Evolutionary conservation across 2,113 vertebrate genomes (phyloP), one percentile per base, ranked within the genome.

Genomic region (Colaptes auratus): DNA sequence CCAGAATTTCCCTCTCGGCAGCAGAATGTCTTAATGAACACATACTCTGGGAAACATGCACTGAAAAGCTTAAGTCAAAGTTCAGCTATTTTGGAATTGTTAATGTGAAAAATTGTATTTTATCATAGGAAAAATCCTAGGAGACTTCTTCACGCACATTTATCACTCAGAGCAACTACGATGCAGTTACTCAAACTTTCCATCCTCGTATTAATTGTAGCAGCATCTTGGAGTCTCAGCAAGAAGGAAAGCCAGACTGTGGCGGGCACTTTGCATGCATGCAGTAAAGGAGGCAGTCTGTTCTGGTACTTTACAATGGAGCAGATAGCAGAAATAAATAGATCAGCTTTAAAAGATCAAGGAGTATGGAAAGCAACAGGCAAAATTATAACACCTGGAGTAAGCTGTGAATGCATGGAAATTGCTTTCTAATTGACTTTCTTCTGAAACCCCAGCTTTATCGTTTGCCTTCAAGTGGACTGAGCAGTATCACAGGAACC

Each of bases 151-250:
- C 55, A 89, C 25, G 63, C 52, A 27, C 42, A 91, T 92, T 91
- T 63, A 74, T 91, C 77, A 65, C 36, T 89, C 79, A 56, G 33
- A 87, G 90, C 52, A 85, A 64, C 48, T 82, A 82, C 71, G 59
- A 70, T 59, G 50, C 89, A 23, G 39, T 88, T 95, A 85, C 74
- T 93, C 92, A 86, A 88, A 95, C 23, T 95, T 95, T 95, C 87
- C 87, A 77, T 89, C 36, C 33, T 61, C 55, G 5, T 16, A 67
- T 56, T 77, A 93, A 82, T 76, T 0, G 12, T 44, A 73, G 63
- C 56, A 92, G 76, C 72, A 95, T 88, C 85, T 93, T 86, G 61
- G 66, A 88, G 39, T 12, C 30, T 72, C 80, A 81, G 46, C n/a
- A 94, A 87, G 58, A 74, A 76, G 36, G 42, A 88, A 23, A 92